Percentiles rank a stretch among this genome's conserved stretches.
Evolutionary conservation across 2,797 vertebrate genomes (phyloP).

Genomic region (Darevskia mixta): DNA sequence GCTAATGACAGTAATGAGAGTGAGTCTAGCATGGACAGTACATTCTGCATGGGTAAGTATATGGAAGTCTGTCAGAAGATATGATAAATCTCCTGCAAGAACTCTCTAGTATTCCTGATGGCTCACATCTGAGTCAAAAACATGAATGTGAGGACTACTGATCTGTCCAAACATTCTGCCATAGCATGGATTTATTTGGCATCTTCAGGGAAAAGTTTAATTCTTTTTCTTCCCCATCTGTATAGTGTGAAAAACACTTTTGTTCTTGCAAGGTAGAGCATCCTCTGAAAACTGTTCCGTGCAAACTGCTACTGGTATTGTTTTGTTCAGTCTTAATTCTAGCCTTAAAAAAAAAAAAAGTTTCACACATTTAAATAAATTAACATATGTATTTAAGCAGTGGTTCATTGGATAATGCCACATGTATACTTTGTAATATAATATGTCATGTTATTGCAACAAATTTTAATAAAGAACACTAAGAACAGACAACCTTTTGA

Average conservation of each 20-base stretch:
- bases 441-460: background rate
- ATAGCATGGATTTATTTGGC: background rate
- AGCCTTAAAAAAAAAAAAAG: background rate
- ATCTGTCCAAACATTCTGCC: background rate
- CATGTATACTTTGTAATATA: background rate
- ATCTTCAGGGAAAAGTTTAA: background rate
- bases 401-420: background rate
- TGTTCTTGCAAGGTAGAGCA: background rate
- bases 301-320: background rate
- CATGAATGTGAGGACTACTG: background rate
- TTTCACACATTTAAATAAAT: background rate
- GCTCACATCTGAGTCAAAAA: background rate
- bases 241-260: background rate
- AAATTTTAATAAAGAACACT: background rate
- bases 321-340: background rate
- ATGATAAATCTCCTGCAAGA: background rate
- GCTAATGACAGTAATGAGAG: background rate
- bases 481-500: background rate
- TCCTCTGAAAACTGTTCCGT: background rate
- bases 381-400: background rate
- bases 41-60: background rate
- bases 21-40: background rate
- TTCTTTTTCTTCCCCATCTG: background rate
- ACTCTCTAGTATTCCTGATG: background rate
- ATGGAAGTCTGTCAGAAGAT: background rate